Evolutionary conservation across 2,797 vertebrate genomes (phyloP), one percentile per base, ranked within the genome.

Genomic region (Allobates femoralis): DNA sequence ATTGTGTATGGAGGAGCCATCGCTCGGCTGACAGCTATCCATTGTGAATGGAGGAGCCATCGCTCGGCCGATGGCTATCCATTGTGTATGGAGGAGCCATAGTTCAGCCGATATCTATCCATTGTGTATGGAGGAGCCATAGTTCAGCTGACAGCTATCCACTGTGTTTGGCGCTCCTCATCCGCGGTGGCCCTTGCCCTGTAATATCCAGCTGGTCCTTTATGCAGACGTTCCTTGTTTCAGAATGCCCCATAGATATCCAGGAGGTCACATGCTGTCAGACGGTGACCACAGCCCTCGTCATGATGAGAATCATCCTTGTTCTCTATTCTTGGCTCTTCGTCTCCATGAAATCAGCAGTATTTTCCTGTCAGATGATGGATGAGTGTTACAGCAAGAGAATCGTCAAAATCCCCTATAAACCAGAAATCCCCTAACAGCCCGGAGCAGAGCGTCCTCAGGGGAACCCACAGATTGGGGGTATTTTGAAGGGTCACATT

Each of bases 321-420:
- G 51, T 85, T 66, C 16, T 67, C 18, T 32, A 18, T 81, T 86
- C 55, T 34, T 85, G 32, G 46, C 67, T n/a, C 19, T 5, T 14
- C 28, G 2, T 71, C 32, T n/a, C 34, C 23, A n/a, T 41, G 77
- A 62, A 26, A 60, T 6, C 3, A n/a, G 4, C n/a, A 15, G 19
- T 3, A n/a, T 55, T 56, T 41, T 34, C 67, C 46, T 7, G 56
- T 73, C n/a, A 32, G 18, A 58, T 71, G 66, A 69, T n/a, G 30
- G 23, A 16, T 30, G 32, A 8, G 0, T 15, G 50, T 81, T 30
- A 53, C 21, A 69, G 30, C 16, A 64, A 51, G 15, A 23, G 8
- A 78, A 12, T 6, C 7, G 21, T n/a, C 18, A n/a, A 80, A 80
- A 28, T 15, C 15, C 77, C 78, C 37, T 56, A 53, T 11, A 30